Evolutionary conservation across 1,140 invertebrate genomes (phyloP).

Genomic region (Antheraea pernyi): DNA sequence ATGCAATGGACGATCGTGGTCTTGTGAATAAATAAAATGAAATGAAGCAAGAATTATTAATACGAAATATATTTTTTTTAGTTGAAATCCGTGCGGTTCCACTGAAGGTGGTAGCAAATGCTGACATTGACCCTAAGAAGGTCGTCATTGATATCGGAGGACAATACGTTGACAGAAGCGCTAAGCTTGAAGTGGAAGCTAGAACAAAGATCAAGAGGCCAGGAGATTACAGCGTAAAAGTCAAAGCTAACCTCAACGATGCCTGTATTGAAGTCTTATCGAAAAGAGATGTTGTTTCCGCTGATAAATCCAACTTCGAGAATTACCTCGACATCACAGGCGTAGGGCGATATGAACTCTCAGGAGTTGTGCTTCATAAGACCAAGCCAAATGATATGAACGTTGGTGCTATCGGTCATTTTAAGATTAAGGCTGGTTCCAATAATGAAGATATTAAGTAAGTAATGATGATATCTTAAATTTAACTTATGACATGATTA

Average conservation of each 20-base stretch:
- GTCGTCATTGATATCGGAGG: conserved; percentile 75
- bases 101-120: conserved; percentile 72
- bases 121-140: conserved; percentile 76
- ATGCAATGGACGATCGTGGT: no score
- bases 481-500: not conserved
- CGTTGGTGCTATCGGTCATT: conserved; percentile 71
- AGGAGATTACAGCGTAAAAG: conserved; percentile 81
- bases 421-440: conserved; percentile 58
- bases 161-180: conserved; percentile 79
- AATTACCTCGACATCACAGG: conserved; percentile 81
- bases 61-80: conserved; percentile 36
- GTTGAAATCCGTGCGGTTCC: conserved; percentile 79
- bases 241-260: conserved; percentile 79
- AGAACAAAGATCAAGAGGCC: conserved; percentile 75
- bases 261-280: conserved; percentile 80
- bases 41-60: not conserved
- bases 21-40: no score
- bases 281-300: conserved; percentile 77
- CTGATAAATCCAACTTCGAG: conserved; percentile 81
- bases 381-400: conserved; percentile 79
- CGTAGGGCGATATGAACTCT: conserved; percentile 82
- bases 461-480: conserved; percentile 36
- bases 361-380: conserved; percentile 79
- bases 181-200: conserved; percentile 78
- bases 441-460: conserved; percentile 79